These are phyloP conservation scores for Teinopalpus imperialis DNA, from an alignment of 2,888 invertebrate species.

Conservation along the genomic window DNA sequence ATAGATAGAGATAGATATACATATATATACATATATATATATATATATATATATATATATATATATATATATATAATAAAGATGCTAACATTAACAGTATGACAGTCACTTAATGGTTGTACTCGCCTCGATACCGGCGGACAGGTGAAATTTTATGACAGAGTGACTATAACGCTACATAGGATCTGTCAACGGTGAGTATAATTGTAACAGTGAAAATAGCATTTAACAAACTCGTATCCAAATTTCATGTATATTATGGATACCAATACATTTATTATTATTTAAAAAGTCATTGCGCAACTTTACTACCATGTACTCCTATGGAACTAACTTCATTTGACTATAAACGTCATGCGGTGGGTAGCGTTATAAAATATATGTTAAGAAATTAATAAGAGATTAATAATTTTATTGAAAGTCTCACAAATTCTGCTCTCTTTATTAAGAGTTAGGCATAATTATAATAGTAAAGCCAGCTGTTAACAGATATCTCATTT, in stretches of 20 bases:
- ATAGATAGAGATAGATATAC: too few species aligned
- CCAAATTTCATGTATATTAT: background rate
- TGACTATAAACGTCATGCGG: too few species aligned
- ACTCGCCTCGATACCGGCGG: constrained; percentile 7
- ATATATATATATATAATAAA: background rate
- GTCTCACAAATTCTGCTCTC: too few species aligned
- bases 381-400: too few species aligned
- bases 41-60: background rate
- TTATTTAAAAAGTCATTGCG: background rate
- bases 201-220: constrained; percentile 6
- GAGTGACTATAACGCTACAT: background rate
- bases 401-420: too few species aligned
- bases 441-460: too few species aligned
- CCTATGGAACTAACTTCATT: too few species aligned
- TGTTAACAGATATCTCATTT: too few species aligned
- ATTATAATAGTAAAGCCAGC: too few species aligned
- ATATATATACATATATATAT: background rate
- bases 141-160: constrained; percentile 24
- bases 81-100: constrained; percentile 7
- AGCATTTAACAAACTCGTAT: constrained; percentile 2
- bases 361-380: too few species aligned
- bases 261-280: background rate
- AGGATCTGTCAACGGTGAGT: constrained; percentile 8
- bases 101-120: constrained; percentile 2
- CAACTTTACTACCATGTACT: background rate